A percentile compares a stretch with the other conserved stretches of the same genome.
Conservation (phyloP, 92 coral and sea anemone species). For the Zoanthus sociatus region DNA sequence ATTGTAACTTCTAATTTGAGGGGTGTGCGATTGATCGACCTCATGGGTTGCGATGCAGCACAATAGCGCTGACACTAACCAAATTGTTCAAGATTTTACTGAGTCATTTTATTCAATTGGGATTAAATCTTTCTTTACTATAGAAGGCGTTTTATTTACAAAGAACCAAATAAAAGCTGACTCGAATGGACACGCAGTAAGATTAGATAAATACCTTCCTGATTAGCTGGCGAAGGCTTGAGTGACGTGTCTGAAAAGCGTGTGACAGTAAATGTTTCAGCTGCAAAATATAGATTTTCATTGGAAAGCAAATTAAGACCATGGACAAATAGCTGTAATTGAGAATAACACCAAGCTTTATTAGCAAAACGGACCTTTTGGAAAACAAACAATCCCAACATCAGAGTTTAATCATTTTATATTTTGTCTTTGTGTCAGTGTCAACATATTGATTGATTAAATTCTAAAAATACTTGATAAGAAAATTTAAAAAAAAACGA, state of each 20-base stretch:
- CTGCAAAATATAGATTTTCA: background rate
- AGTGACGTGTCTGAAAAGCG: background rate
- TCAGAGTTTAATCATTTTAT: background rate
- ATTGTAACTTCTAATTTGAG: conserved; percentile 26
- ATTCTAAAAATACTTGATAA: background rate
- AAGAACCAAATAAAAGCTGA: background rate
- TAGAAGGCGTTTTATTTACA: background rate
- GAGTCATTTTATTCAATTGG: background rate
- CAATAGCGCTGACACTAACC: conserved; percentile 31
- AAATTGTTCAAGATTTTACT: conserved; percentile 3
- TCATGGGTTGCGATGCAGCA: conserved; percentile 21
- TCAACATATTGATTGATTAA: background rate
- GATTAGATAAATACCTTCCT: conserved; percentile 6
- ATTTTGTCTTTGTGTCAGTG: background rate
- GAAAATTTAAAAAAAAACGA: background rate
- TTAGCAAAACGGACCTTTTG: background rate
- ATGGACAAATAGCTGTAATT: background rate
- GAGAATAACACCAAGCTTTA: background rate
- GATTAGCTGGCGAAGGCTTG: background rate
- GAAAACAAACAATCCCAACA: background rate
- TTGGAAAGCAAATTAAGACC: background rate
- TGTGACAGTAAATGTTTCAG: background rate
- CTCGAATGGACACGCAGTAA: background rate
- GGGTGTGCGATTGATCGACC: conserved; percentile 38
- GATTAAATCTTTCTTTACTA: background rate